Base-by-base conservation (phyloP, 2,797 vertebrate species). In the Pseudopleuronectes americanus region DNA sequence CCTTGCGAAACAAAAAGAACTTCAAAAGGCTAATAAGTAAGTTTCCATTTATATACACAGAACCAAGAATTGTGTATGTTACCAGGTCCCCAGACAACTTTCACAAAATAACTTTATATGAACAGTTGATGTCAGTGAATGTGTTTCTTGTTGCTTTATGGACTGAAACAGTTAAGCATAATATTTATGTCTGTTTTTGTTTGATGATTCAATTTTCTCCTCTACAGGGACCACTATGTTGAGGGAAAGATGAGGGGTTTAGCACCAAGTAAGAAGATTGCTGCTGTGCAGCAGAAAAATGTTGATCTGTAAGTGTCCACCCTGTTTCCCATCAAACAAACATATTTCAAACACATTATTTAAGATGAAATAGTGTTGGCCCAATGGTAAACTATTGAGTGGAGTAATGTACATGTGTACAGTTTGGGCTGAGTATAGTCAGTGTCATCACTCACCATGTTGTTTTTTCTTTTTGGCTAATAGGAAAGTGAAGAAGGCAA, bases 21-120 rank as follows among this genome's bases (percentile, higher is more conserved):
- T 99, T 95, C 98, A 99, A 84, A 99, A 98, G 92, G 97, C 97
- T 87, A 99, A 99, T 89, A 97, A 99, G 97, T 99, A 90, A 98
- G 97, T 96, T 62, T 47, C 3, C 10, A 0, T 60, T 8, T 31
- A 17, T 21, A 0, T 53, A 2, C 33, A 55, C 6, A 4, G 5
- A 3, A 23, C n/a, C n/a, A n/a, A 28, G 5, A 28, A 28, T 28
- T 28, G 5, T 28, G 13, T 41, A 4, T 45, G 43, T 17, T 17
- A 14, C 43, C 43, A 45, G 43, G 41, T 23, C 36, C 36, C 13
- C 8, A 38, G 8, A 52, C 57, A 51, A 12, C 14, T 51, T 51
- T 51, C 55, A 26, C 48, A n/a, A 51, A 59, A 49, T 45, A 8
- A 31, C 6, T 72, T 55, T 23, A 28, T 28, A 24, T 24, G 24